A percentile compares a stretch with the other conserved stretches of the same genome.
These are phyloP conservation scores for Tychaedon coryphoeus DNA, from an alignment of 2,113 vertebrate genomes.

Conservation along the genomic window DNA sequence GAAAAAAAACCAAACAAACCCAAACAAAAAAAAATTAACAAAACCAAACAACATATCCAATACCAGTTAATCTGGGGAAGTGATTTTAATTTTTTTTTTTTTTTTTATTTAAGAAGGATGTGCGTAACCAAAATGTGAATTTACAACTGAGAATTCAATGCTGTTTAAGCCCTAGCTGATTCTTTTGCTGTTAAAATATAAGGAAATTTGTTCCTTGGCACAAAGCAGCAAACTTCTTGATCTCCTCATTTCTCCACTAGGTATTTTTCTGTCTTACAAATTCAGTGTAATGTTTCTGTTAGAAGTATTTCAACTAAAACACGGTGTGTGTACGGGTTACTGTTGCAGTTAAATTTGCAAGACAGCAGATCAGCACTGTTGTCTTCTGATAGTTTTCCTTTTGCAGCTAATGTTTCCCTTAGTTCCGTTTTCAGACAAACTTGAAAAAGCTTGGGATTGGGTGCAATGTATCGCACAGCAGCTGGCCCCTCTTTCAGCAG, in stretches of 20 bases:
- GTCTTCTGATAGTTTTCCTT: neutral
- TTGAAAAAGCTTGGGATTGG: constrained; percentile 1
- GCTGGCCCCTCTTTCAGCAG: neutral
- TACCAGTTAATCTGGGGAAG: neutral
- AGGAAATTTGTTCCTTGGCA: neutral
- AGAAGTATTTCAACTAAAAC: neutral
- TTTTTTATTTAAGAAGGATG: neutral
- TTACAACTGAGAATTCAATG: neutral
- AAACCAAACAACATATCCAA: neutral
- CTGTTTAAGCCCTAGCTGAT: neutral
- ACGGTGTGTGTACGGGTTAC: neutral
- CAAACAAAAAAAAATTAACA: neutral
- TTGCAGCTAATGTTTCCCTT: neutral
- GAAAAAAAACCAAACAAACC: neutral
- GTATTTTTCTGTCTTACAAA: neutral
- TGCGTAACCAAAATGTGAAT: constrained; percentile 24
- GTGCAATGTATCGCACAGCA: neutral
- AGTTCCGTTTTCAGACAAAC: neutral
- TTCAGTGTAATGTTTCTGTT: neutral
- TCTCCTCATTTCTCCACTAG: neutral
- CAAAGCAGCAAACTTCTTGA: neutral
- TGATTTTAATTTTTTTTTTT: neutral
- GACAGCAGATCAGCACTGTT: neutral
- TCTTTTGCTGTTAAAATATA: neutral
- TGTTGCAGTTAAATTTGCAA: neutral